Evolutionary conservation across 2,797 vertebrate species (phyloP).

Genomic region (Enteromius trimaculatus): DNA sequence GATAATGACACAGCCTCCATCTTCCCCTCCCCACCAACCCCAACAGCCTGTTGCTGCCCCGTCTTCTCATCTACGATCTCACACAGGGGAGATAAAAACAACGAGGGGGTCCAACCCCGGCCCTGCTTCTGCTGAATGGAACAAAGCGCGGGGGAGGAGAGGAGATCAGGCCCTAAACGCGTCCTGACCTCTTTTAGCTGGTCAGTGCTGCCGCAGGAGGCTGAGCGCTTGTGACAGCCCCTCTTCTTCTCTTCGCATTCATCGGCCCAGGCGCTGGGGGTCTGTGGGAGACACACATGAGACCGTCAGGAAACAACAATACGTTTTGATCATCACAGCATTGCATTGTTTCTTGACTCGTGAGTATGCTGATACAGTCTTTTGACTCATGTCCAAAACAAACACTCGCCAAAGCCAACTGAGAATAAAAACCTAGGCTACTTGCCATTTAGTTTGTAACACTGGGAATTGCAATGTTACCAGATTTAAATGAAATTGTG

Average conservation of each 20-base stretch:
- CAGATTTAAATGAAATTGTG: background rate
- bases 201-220: slow-evolving; percentile 89
- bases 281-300: slow-evolving; percentile 71
- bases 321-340: slow-evolving; percentile 30
- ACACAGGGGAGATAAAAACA: slow-evolving; percentile 37
- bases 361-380: background rate
- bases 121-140: slow-evolving; percentile 35
- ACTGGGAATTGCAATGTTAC: background rate
- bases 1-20: slow-evolving; percentile 53
- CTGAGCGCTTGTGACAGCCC: slow-evolving; percentile 86
- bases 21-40: slow-evolving; percentile 8
- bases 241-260: slow-evolving; percentile 81
- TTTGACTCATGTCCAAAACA: slow-evolving; percentile 3
- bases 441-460: background rate
- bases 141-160: slow-evolving; percentile 45
- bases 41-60: slow-evolving; percentile 20
- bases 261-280: slow-evolving; percentile 88
- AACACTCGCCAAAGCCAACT: background rate
- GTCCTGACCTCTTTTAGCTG: slow-evolving; percentile 89
- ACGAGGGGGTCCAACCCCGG: slow-evolving; percentile 15
- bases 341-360: background rate
- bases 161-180: slow-evolving; percentile 42
- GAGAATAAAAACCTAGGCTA: background rate
- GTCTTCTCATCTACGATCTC: slow-evolving; percentile 37
- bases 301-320: slow-evolving; percentile 19